Conservation (phyloP, 2,797 vertebrate species). For the Periparus ater region DNA sequence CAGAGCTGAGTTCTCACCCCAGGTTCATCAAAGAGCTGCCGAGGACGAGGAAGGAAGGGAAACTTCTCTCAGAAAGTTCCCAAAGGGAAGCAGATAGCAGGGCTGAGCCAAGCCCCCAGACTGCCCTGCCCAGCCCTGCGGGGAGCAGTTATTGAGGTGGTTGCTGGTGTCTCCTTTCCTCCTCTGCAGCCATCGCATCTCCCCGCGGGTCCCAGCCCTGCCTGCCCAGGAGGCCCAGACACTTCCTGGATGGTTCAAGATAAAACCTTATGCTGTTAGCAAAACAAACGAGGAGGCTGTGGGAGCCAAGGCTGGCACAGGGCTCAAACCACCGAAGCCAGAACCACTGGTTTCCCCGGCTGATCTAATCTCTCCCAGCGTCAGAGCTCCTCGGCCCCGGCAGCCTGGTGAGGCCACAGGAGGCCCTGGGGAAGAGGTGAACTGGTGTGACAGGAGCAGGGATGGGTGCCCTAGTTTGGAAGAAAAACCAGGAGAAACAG, state of each 20-base stretch:
- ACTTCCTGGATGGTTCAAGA: slow-evolving; percentile 58
- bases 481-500: neutral
- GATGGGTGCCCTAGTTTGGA: neutral
- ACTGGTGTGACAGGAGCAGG: neutral
- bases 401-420: neutral
- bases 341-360: slow-evolving; percentile 54
- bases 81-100: slow-evolving; percentile 46
- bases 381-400: neutral
- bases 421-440: slow-evolving; percentile 13
- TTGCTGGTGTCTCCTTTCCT: slow-evolving; percentile 58
- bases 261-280: slow-evolving; percentile 68
- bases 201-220: slow-evolving; percentile 43
- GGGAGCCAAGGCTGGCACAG: slow-evolving; percentile 62
- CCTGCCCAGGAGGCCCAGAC: slow-evolving; percentile 64
- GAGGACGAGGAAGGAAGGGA: slow-evolving; percentile 21
- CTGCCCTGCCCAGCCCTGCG: slow-evolving; percentile 47
- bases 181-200: slow-evolving; percentile 32
- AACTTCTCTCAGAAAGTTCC: slow-evolving; percentile 40
- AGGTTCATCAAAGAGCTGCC: slow-evolving; percentile 37
- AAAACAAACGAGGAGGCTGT: slow-evolving; percentile 62
- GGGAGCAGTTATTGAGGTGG: slow-evolving; percentile 40
- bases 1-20: neutral
- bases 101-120: slow-evolving; percentile 47
- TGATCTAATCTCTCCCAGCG: slow-evolving; percentile 40
- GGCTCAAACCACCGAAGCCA: slow-evolving; percentile 51